A percentile compares a stretch with the other conserved stretches of the same genome.
Conservation (phyloP, 2,888 invertebrate genomes). For the Acheta domesticus region DNA sequence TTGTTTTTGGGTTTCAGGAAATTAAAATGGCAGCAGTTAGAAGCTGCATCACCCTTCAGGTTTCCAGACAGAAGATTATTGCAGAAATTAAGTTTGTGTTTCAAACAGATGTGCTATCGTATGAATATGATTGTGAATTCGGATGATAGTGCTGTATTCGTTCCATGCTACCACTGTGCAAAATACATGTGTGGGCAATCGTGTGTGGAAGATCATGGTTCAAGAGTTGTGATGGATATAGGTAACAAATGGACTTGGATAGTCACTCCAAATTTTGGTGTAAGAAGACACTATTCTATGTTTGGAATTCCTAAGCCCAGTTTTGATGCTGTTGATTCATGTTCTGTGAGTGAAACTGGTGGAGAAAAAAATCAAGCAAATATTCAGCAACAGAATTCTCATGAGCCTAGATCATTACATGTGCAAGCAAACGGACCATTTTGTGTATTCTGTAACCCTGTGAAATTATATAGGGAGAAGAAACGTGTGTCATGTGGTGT, state of each 20-base stretch:
- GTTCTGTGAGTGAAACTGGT: neutral
- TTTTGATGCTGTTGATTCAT: neutral
- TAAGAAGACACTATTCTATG: slow-evolving; percentile 46
- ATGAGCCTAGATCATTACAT: neutral
- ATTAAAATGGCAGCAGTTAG: slow-evolving; percentile 47
- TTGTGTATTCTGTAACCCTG: slow-evolving; percentile 47
- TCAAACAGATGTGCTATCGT: slow-evolving; percentile 48
- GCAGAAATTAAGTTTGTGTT: slow-evolving; percentile 46
- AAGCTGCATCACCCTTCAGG: slow-evolving; percentile 46
- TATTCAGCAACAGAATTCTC: slow-evolving; percentile 5
- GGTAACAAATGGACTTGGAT: slow-evolving; percentile 50
- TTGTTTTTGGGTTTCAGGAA: slow-evolving; percentile 42
- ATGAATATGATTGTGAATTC: slow-evolving; percentile 46
- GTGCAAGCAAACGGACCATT: slow-evolving; percentile 45
- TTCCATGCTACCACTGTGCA: slow-evolving; percentile 47
- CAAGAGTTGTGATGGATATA: slow-evolving; percentile 48
- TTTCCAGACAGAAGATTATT: slow-evolving; percentile 47
- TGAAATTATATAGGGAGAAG: slow-evolving; percentile 46
- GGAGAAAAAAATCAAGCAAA: neutral
- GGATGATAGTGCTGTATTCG: slow-evolving; percentile 45
- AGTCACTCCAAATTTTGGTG: slow-evolving; percentile 45
- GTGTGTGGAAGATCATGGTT: slow-evolving; percentile 46
- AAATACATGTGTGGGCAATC: slow-evolving; percentile 47
- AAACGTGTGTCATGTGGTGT: slow-evolving; percentile 41
- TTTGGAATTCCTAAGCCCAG: slow-evolving; percentile 45